A percentile compares a stretch with the other conserved stretches of the same genome.
These are phyloP conservation scores for Leuciscus waleckii DNA, from an alignment of 2,797 vertebrate species.

Conservation along the genomic window DNA sequence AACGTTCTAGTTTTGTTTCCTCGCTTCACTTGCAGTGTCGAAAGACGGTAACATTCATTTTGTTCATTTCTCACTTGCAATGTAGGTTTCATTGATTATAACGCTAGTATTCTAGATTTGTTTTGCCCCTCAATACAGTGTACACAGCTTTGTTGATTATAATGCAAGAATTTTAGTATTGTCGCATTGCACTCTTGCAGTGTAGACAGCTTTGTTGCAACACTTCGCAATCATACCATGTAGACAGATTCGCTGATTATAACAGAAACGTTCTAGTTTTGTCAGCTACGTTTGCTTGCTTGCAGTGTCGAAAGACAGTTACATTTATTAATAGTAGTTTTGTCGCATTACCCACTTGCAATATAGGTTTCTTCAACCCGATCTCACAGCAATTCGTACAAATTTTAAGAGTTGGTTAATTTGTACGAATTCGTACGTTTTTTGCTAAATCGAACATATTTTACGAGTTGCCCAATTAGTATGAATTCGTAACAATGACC, in stretches of 20 bases:
- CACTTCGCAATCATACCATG: neutral
- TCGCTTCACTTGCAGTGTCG: neutral
- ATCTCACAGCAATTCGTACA: too few relatives aligned
- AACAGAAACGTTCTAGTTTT: neutral
- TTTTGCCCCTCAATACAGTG: neutral
- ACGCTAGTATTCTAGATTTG: neutral
- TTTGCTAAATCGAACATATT: too few relatives aligned
- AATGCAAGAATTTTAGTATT: neutral
- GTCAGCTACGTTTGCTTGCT: neutral
- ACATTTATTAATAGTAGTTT: neutral
- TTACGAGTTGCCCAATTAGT: too few relatives aligned
- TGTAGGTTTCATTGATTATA: neutral
- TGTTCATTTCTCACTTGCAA: too few relatives aligned
- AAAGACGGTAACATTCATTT: neutral
- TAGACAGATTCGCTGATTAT: neutral
- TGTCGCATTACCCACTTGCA: neutral
- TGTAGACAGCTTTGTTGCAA: neutral
- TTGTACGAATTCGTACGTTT: too few relatives aligned
- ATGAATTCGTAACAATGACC: too few relatives aligned
- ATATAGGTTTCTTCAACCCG: neutral
- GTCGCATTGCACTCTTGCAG: neutral
- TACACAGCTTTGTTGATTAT: neutral
- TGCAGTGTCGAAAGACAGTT: neutral
- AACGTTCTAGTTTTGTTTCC: neutral
- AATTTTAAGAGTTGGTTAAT: too few relatives aligned